Evolutionary conservation across 2,113 vertebrate genomes (phyloP), one percentile per base, ranked within the genome.

Genomic region (Labeo rohita): DNA sequence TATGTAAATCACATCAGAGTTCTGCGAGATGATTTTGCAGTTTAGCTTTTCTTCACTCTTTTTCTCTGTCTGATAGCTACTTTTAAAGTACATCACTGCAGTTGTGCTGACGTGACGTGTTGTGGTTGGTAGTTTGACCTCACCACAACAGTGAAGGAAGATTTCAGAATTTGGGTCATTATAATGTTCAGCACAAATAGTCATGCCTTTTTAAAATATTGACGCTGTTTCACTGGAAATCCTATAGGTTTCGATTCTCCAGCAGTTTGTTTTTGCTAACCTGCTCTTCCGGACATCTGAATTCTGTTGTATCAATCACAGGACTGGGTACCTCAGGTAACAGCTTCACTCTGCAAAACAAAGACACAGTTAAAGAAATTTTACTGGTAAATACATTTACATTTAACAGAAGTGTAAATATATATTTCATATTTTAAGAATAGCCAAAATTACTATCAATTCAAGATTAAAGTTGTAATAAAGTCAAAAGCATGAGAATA

Each of bases 311-410:
- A 75, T 75, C 45, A 18, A 89, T 83, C 84, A 87, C 86, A 59
- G 88, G 88, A 63, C 75, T 89, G 18, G 88, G 88, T 28, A 89
- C 78, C 5, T n/a, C 50, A 18, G 88, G 88, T 72, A 87, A 76
- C 54, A 89, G 23, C 11, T 89, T 89, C 16, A 87, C 18, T 54
- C 88, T 89, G 56, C 1, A 83, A 79, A 34, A 11, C 18, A 79
- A 9, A 84, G 52, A 84, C 66, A 28, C 36, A 45, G 16, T 72
- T 72, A 70, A n/a, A 79, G 10, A 34, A 2, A 34, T 34, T 16
- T 50, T 28, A 50, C n/a, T 21, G 15, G 8, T 8, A 23, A 45
- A 76, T 49, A 59, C 65, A 73, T 61, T 21, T 10, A 50, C 2
- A 70, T 70, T n/a, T 61, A 61, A 8, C 66, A 68, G 66, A 68